Evolutionary conservation across 2,113 vertebrate species (phyloP).

Genomic region (Muscicapa adusta): DNA sequence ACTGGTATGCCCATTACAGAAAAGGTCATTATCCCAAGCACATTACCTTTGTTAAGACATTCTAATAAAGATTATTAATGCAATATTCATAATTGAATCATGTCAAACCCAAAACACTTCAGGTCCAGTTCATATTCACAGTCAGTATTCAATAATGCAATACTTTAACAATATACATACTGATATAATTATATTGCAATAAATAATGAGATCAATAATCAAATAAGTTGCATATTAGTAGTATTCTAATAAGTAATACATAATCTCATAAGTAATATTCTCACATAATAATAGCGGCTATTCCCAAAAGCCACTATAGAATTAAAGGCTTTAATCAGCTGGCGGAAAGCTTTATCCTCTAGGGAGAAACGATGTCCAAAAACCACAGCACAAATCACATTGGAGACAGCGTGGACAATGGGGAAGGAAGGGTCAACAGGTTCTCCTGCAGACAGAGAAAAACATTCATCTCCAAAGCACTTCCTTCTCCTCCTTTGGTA

Average conservation of each 20-base stretch:
- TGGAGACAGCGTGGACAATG: constrained; percentile 28
- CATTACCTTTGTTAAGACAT: not conserved
- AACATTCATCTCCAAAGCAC: not conserved
- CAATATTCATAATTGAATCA: not conserved
- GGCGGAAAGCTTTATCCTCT: constrained; percentile 28
- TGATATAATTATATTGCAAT: not conserved
- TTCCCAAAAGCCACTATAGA: constrained; percentile 20
- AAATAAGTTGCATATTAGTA: not conserved
- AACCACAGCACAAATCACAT: constrained; percentile 50
- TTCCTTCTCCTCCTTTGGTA: not conserved
- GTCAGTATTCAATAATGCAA: not conserved
- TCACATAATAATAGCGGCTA: not conserved
- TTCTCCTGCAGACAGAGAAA: constrained; percentile 27
- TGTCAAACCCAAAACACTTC: not conserved
- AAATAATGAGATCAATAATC: not conserved
- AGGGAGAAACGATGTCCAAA: constrained; percentile 50
- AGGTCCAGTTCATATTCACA: not conserved
- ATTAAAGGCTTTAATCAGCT: constrained; percentile 28
- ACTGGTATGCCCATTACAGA: not conserved
- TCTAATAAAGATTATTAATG: not conserved
- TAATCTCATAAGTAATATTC: not conserved
- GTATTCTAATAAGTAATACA: not conserved
- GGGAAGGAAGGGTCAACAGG: constrained; percentile 36
- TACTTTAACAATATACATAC: not conserved
- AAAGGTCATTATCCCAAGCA: not conserved